Conservation (phyloP, 2,888 invertebrate genomes). For the Lagria hirta region DNA sequence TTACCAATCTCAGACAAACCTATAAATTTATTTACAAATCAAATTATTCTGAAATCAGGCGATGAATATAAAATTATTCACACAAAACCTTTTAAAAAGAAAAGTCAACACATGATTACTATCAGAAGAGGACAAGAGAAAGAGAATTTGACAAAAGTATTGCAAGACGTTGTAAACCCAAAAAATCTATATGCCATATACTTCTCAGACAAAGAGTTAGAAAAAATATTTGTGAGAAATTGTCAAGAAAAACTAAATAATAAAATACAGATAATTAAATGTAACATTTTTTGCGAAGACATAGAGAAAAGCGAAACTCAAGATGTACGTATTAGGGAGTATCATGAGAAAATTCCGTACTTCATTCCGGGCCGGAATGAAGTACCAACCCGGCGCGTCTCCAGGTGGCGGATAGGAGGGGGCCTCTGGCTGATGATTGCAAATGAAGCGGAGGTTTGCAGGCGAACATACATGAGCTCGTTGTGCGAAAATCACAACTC, state of each 20-base stretch:
- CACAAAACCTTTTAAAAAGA: background rate
- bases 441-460: too few species aligned
- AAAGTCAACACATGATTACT: background rate
- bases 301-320: slow-evolving; percentile 6
- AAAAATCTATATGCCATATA: slow-evolving; percentile 13
- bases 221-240: slow-evolving; percentile 1
- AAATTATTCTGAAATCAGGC: background rate
- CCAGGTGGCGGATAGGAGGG: too few species aligned
- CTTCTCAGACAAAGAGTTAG: slow-evolving; percentile 8
- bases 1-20: background rate
- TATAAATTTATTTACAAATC: background rate
- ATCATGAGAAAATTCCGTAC: background rate
- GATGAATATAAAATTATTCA: background rate
- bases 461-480: too few species aligned
- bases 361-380: too few species aligned
- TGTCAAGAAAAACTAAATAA: slow-evolving; percentile 9
- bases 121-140: background rate
- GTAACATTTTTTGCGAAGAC: slow-evolving; percentile 13
- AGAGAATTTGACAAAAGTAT: background rate
- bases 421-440: too few species aligned
- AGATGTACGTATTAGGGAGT: slow-evolving; percentile 7
- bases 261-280: slow-evolving; percentile 12
- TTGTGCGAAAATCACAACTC: too few species aligned
- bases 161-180: slow-evolving; percentile 8
- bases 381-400: too few species aligned